phyloP scores from a whole-genome alignment of 2,888 invertebrate genomes.

The Cantharis lateralis region DNA sequence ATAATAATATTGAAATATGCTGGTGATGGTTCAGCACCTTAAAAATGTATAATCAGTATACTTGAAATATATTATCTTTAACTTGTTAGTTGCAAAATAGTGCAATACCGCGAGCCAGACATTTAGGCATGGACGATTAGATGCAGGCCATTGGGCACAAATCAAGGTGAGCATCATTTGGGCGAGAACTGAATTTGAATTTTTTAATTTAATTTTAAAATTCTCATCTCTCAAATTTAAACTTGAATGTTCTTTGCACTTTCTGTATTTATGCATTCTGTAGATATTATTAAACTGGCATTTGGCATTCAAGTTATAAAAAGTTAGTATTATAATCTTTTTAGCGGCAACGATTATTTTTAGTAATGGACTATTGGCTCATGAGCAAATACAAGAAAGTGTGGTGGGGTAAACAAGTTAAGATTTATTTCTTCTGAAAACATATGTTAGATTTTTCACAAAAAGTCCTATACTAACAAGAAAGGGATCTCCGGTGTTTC shows the following conservation, averaged over 20 bases:
- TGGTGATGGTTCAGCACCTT: conserved; percentile 92
- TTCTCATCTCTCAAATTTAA: neutral
- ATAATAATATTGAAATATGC: conserved; percentile 91
- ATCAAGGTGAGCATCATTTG: too few species aligned
- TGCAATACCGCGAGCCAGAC: too few species aligned
- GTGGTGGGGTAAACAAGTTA: too few species aligned
- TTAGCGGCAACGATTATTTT: neutral
- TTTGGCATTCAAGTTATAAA: neutral
- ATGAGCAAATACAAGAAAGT: neutral
- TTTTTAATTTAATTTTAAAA: neutral
- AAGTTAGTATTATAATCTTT: neutral
- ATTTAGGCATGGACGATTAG: neutral
- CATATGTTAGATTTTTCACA: too few species aligned
- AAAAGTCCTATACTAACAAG: too few species aligned
- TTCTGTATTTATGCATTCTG: neutral
- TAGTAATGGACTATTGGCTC: neutral
- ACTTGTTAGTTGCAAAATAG: too few species aligned
- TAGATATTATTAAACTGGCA: neutral
- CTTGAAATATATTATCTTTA: too few species aligned
- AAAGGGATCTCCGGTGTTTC: too few species aligned
- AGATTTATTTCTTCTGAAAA: neutral
- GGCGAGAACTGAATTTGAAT: neutral
- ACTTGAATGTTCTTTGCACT: neutral
- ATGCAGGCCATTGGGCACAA: neutral
- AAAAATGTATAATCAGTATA: conserved; percentile 5